These are phyloP conservation scores for Ichneumoninae sp. DNA, from an alignment of 2,888 invertebrate species.

Conservation along the genomic window DNA sequence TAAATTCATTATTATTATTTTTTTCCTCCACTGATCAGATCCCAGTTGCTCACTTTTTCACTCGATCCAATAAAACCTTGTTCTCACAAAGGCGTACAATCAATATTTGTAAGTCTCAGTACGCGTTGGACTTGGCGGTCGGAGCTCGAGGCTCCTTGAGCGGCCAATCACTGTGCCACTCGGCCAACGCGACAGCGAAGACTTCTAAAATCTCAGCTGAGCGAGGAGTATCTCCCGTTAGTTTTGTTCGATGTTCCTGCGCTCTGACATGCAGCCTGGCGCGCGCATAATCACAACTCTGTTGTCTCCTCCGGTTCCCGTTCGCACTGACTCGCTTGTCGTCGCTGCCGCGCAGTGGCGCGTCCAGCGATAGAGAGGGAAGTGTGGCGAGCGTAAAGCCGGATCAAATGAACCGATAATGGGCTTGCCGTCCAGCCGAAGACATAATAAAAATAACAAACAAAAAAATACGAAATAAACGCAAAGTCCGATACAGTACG, in stretches of 20 bases:
- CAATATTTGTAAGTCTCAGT: not conserved
- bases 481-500: conserved; percentile 43
- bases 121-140: not conserved
- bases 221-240: conserved; percentile 20
- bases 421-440: conserved; percentile 62
- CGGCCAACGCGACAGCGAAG: not conserved
- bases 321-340: conserved; percentile 23
- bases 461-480: not conserved
- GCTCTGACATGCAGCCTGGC: conserved; percentile 1
- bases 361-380: conserved; percentile 32
- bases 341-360: conserved; percentile 45
- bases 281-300: conserved; percentile 21
- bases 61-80: no score
- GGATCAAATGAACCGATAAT: conserved; percentile 74
- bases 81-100: not conserved
- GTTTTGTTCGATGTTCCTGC: not conserved
- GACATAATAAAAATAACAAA: conserved; percentile 59
- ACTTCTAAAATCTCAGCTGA: not conserved
- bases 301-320: conserved; percentile 18
- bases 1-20: no score
- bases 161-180: not conserved
- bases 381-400: conserved; percentile 51
- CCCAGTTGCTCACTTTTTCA: no score
- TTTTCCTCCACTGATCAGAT: no score
- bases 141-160: not conserved